These are phyloP conservation scores for Eristalinus aeneus DNA, from an alignment of 2,888 invertebrate species.

Conservation along the genomic window DNA sequence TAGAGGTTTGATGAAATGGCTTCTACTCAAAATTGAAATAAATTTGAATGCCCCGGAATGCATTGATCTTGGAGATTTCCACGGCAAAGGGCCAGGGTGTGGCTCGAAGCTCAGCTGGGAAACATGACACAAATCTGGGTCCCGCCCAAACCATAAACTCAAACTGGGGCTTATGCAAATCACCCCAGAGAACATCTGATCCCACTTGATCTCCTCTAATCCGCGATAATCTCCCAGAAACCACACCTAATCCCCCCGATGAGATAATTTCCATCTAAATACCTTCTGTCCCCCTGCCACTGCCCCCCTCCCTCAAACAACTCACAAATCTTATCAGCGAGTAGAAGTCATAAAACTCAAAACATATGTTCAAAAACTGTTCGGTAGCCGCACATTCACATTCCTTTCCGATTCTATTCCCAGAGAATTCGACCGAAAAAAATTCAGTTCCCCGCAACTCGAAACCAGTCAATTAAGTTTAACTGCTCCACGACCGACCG, in stretches of 20 bases:
- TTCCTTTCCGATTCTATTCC: background rate
- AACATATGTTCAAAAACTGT: slow-evolving; percentile 44
- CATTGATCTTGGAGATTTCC: too few species aligned
- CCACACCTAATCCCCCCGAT: background rate
- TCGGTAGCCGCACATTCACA: slow-evolving; percentile 40
- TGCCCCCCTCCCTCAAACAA: background rate
- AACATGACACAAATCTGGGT: too few species aligned
- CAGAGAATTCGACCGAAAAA: background rate
- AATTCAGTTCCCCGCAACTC: background rate
- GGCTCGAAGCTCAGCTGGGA: too few species aligned
- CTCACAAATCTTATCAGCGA: background rate
- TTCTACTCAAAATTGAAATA: too few species aligned
- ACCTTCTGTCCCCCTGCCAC: background rate
- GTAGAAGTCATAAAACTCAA: slow-evolving; percentile 10
- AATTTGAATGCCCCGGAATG: too few species aligned
- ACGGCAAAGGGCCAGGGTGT: too few species aligned
- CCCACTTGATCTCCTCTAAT: background rate
- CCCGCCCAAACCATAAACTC: background rate
- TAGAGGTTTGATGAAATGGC: too few species aligned
- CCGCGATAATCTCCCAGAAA: background rate
- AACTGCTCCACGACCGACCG: background rate
- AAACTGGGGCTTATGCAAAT: background rate
- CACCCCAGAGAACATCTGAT: background rate
- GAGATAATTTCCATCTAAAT: background rate
- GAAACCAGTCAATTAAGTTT: slow-evolving; percentile 28